These are phyloP conservation scores for Xestia xanthographa DNA, from an alignment of 2,888 invertebrate species.

Conservation along the genomic window DNA sequence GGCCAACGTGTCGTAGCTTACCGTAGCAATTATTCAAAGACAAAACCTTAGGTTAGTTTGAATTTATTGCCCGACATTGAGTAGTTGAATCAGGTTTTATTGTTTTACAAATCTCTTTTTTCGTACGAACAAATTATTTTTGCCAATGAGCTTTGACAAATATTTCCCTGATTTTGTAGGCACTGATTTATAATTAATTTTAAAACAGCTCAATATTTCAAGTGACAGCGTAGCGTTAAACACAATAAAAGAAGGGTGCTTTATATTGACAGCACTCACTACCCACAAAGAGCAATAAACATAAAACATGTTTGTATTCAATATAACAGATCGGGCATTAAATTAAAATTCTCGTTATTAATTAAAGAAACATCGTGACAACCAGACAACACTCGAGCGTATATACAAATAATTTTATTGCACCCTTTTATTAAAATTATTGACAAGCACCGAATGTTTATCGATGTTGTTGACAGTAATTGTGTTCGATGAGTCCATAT, in stretches of 20 bases:
- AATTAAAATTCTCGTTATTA: conserved; percentile 21
- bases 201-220: neutral
- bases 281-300: conserved; percentile 3
- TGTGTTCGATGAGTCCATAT: neutral
- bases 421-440: conserved; percentile 33
- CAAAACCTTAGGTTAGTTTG: neutral
- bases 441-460: conserved; percentile 27
- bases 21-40: conserved; percentile 29
- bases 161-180: neutral
- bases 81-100: neutral
- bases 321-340: conserved; percentile 24
- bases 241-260: neutral
- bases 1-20: neutral
- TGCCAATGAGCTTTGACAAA: neutral
- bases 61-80: neutral
- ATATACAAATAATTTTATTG: conserved; percentile 33
- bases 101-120: neutral
- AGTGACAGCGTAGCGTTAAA: neutral
- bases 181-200: neutral
- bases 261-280: neutral
- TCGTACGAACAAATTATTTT: neutral
- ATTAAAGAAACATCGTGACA: conserved; percentile 29
- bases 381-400: conserved; percentile 3
- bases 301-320: conserved; percentile 19
- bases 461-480: conserved; percentile 10